phyloP scores from a whole-genome alignment of 2,797 vertebrate genomes.

The Syngnathus rostellatus region DNA sequence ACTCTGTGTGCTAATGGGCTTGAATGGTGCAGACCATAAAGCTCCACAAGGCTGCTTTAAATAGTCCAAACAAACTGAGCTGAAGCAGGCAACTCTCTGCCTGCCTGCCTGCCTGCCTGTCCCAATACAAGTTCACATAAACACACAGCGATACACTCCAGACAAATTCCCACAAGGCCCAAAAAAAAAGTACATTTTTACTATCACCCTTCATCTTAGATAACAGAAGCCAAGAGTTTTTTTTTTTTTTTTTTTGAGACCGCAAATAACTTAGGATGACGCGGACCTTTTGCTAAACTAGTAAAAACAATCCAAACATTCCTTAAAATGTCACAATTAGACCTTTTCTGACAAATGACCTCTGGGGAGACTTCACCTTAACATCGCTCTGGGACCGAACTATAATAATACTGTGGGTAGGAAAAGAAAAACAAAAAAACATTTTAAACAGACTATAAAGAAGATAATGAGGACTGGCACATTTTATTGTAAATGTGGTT shows the following conservation, averaged over 20 bases:
- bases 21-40: constrained; percentile 48
- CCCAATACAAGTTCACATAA: constrained; percentile 1
- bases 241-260: background rate
- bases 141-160: constrained; percentile 1
- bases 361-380: background rate
- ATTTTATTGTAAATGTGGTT: background rate
- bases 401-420: background rate
- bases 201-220: background rate
- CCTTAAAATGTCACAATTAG: constrained; percentile 3
- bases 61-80: background rate
- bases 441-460: background rate
- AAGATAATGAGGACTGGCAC: background rate
- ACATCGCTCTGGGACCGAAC: background rate
- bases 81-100: background rate
- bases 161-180: background rate
- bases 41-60: constrained; percentile 39
- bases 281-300: background rate
- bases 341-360: background rate
- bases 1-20: constrained; percentile 41
- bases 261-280: background rate
- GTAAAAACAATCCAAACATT: constrained; percentile 36
- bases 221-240: background rate
- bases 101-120: background rate
- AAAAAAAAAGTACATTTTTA: background rate
- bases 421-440: background rate